These are phyloP conservation scores for Digitonthophagus gazella DNA, from an alignment of 2,888 invertebrate genomes.

Conservation along the genomic window DNA sequence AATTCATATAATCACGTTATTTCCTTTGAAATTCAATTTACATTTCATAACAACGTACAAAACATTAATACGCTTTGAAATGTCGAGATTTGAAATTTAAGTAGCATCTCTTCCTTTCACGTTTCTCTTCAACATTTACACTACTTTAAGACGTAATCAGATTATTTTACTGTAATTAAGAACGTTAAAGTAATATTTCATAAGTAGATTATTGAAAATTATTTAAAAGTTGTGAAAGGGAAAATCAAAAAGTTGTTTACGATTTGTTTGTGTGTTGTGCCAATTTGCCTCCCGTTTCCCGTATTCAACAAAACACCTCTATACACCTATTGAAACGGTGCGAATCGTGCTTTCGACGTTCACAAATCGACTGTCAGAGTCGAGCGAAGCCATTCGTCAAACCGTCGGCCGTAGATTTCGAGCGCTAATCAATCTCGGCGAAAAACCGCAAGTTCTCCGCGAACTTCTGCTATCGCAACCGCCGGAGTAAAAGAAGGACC, in stretches of 20 bases:
- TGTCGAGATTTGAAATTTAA: no score
- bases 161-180: no score
- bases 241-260: not conserved
- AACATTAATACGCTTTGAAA: no score
- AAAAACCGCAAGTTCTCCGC: not conserved
- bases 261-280: not conserved
- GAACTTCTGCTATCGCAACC: not conserved
- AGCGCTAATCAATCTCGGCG: not conserved
- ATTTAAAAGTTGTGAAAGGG: no score
- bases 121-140: no score
- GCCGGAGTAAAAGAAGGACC: not conserved
- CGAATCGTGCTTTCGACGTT: not conserved
- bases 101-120: no score
- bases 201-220: no score
- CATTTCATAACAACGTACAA: no score
- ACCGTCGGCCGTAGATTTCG: not conserved
- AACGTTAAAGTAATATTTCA: no score
- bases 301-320: not conserved
- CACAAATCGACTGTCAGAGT: not conserved
- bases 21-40: no score
- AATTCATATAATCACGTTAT: no score
- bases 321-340: not conserved
- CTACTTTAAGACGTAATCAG: no score
- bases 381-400: not conserved
- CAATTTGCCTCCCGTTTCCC: not conserved